phyloP scores from a whole-genome alignment of 2,797 vertebrate species.

The Falco biarmicus region DNA sequence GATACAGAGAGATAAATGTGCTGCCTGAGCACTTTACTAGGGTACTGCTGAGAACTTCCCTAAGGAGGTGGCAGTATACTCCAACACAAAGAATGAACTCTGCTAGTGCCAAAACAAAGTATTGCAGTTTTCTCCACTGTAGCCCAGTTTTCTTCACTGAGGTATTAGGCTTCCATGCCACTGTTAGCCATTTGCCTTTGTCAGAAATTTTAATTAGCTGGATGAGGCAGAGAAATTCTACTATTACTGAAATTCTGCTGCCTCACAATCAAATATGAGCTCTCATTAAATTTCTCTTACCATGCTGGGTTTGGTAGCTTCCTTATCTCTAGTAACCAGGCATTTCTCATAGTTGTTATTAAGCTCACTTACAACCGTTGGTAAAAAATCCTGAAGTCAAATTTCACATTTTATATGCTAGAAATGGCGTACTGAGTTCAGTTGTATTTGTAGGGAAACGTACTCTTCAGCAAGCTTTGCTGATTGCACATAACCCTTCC shows the following conservation, averaged over 20 bases:
- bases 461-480: neutral
- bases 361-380: neutral
- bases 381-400: slow-evolving; percentile 25
- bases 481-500: neutral
- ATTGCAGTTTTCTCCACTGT: neutral
- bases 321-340: slow-evolving; percentile 35
- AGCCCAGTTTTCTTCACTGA: neutral
- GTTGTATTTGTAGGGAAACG: neutral
- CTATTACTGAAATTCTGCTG: neutral
- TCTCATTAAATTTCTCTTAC: slow-evolving; percentile 25
- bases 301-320: neutral
- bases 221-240: neutral
- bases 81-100: neutral
- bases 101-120: neutral
- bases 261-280: neutral
- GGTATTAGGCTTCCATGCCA: neutral
- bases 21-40: neutral
- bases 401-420: neutral
- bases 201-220: slow-evolving; percentile 20
- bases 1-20: neutral
- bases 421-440: neutral
- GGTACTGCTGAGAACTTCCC: neutral
- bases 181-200: neutral
- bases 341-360: neutral
- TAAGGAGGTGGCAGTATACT: neutral